phyloP scores from a whole-genome alignment of 1,140 invertebrate genomes.

The Scaptomyza graminum region DNA sequence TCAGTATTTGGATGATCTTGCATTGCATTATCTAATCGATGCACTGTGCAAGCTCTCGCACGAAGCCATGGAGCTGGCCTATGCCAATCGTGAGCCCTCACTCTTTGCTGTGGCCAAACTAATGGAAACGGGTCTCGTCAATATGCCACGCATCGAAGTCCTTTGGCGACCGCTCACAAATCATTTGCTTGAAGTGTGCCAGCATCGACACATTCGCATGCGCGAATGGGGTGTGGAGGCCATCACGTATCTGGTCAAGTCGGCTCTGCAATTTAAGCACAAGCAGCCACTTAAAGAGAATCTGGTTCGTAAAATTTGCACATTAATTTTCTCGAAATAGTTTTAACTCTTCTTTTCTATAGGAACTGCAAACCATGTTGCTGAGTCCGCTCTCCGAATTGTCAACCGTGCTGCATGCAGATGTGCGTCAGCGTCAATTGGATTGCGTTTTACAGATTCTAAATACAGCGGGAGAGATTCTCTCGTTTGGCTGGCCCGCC shows the following conservation, averaged over 20 bases:
- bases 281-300: conserved; percentile 93
- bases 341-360: not conserved
- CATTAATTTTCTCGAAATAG: not conserved
- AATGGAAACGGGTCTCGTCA: conserved; percentile 97
- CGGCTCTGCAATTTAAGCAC: conserved; percentile 95
- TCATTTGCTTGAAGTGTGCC: conserved; percentile 97
- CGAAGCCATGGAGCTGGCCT: conserved; percentile 98
- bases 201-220: conserved; percentile 97
- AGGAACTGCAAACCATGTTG: conserved; percentile 93
- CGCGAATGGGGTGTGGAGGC: conserved; percentile 99
- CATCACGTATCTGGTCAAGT: conserved; percentile 96
- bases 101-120: conserved; percentile 98
- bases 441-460: conserved; percentile 97
- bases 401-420: conserved; percentile 93
- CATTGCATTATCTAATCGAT: conserved; percentile 97
- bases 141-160: conserved; percentile 96
- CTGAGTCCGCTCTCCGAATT: conserved; percentile 95
- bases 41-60: conserved; percentile 97
- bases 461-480: conserved; percentile 95
- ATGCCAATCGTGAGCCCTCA: conserved; percentile 97
- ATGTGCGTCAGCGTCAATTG: conserved; percentile 97
- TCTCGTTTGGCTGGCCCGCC: conserved; percentile 97
- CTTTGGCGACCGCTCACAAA: conserved; percentile 98
- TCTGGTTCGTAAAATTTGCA: conserved; percentile 86
- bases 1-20: conserved; percentile 96